Base-by-base conservation (phyloP, 2,888 invertebrate genomes). In the Busseola fusca region DNA sequence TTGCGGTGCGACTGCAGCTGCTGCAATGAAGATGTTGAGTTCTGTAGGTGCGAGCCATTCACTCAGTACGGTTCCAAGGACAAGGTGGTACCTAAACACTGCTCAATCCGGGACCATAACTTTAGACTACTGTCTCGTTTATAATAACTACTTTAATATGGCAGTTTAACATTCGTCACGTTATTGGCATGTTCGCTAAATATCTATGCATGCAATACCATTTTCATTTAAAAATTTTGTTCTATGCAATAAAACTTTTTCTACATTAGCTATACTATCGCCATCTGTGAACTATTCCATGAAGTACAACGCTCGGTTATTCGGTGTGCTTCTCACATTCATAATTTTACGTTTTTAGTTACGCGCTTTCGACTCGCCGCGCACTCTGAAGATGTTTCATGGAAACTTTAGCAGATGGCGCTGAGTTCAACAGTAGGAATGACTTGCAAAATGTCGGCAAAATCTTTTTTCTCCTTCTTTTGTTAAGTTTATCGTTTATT, bases 381-480 rank as follows among this genome's bases (percentile, higher is more conserved):
- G 14, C n/a, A 18, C n/a, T 30, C 14, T 27, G 34, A 75, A n/a
- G 34, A 27, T 34, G 48, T 10, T 74, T 60, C 27, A 27, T 1
- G 2, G 0, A n/a, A 56, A 42, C 12, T 37, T n/a, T 6, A 56
- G 27, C 18, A 74, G 74, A 74, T 75, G 74, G 74, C 74, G 60
- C 34, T 68, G 25, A 54, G 18, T 69, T 34, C 48, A 68, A 60
- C 4, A 40, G 3, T 21, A 50, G 3, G 0, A 59, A 25, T 42
- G 0, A 3, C 16, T 9, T 3, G 12, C 30, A 58, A 45, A 45
- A 37, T 42, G 12, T 60, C 27, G 27, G 18, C 4, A 0, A 18
- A 59, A 40, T 25, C 10, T n/a, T 0, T n/a, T 25, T 2, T 5
- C 34, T 34, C n/a, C 25, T 37, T 25, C 0, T 58, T 58, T 34